Conservation (phyloP, 2,888 invertebrate species). For the Automeris io region DNA sequence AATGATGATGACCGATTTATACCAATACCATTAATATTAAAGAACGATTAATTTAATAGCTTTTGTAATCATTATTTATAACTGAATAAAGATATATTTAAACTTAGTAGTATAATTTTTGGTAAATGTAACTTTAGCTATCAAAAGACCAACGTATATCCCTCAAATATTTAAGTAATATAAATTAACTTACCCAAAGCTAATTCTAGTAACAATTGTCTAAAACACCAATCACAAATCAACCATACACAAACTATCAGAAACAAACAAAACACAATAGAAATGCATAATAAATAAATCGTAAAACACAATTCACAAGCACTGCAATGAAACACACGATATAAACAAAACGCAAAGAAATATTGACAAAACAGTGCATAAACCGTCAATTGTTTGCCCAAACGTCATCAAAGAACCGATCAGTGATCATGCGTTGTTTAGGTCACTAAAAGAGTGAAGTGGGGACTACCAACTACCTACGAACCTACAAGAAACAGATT, state of each 20-base stretch:
- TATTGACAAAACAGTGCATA: constrained; percentile 66
- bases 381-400: constrained; percentile 47
- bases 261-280: background rate
- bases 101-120: too few species aligned
- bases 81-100: too few species aligned
- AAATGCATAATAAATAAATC: background rate
- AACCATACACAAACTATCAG: background rate
- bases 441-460: constrained; percentile 54
- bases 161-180: background rate
- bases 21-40: constrained; percentile 43
- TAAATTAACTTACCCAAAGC: background rate
- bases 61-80: too few species aligned
- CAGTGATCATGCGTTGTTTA: constrained; percentile 39
- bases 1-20: constrained; percentile 35
- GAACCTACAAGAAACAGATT: constrained; percentile 36
- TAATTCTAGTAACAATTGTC: background rate
- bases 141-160: background rate
- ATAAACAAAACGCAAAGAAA: constrained; percentile 32
- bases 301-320: constrained; percentile 22
- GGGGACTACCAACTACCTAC: constrained; percentile 26
- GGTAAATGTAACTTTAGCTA: too few species aligned
- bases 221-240: background rate
- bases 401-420: constrained; percentile 62
- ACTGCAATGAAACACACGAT: constrained; percentile 23
- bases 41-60: constrained; percentile 14